Evolutionary conservation across 2,113 vertebrate species (phyloP).

Genomic region (Phocoena sinus): DNA sequence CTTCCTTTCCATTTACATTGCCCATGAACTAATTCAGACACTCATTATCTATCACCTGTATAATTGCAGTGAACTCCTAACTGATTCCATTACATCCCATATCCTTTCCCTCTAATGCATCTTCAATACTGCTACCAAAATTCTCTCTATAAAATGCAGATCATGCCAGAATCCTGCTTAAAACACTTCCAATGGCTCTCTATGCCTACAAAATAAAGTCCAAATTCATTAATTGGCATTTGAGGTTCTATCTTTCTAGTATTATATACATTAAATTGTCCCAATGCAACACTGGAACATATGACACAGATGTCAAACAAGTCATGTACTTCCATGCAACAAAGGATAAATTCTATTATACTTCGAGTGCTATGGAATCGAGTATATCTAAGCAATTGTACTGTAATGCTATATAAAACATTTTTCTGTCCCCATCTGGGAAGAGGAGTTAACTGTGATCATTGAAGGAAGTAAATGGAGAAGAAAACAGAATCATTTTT

Average conservation of each 20-base stretch:
- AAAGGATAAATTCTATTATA: background rate
- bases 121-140: background rate
- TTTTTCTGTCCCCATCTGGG: background rate
- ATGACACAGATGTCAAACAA: background rate
- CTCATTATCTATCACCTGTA: background rate
- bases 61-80: background rate
- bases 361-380: background rate
- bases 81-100: background rate
- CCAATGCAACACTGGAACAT: background rate
- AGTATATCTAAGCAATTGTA: constrained; percentile 4
- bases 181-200: background rate
- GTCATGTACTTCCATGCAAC: background rate
- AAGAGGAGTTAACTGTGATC: background rate
- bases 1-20: background rate
- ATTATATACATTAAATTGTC: background rate
- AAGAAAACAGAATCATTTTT: background rate
- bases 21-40: background rate
- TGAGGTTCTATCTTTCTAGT: background rate
- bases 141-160: background rate
- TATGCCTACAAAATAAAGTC: background rate
- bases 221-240: background rate
- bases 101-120: background rate
- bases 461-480: background rate
- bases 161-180: background rate
- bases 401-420: background rate